Conservation (phyloP, 2,113 vertebrate genomes). For the Dunckerocampus dactyliophorus region DNA sequence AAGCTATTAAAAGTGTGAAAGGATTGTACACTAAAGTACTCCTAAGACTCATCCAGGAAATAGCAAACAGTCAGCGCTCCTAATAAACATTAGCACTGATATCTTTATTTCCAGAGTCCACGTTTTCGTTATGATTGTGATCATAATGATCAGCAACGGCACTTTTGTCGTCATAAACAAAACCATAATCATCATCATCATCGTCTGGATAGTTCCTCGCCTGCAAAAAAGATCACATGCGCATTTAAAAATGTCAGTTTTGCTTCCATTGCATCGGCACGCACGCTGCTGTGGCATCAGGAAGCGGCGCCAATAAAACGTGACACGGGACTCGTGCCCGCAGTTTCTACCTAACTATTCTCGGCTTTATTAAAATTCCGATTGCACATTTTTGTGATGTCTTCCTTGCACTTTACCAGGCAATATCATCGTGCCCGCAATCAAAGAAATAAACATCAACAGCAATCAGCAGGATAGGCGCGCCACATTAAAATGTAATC, state of each 20-base stretch:
- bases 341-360: conserved; percentile 13
- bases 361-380: conserved; percentile 7
- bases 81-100: conserved; percentile 1
- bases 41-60: conserved; percentile 5
- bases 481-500: conserved; percentile 10
- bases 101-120: conserved; percentile 13
- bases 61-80: not conserved
- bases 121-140: conserved; percentile 3
- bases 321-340: conserved; percentile 26
- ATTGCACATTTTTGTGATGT: conserved; percentile 9
- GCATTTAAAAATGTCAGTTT: not conserved
- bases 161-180: not conserved
- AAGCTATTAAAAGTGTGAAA: not conserved
- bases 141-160: conserved; percentile 4
- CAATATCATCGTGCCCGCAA: not conserved
- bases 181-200: conserved; percentile 25
- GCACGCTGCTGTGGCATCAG: conserved; percentile 33
- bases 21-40: not conserved
- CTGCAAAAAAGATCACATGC: not conserved
- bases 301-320: conserved; percentile 19
- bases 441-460: not conserved
- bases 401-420: conserved; percentile 1
- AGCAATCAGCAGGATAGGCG: not conserved
- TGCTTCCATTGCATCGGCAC: not conserved
- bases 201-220: conserved; percentile 10